Evolutionary conservation across 1,140 invertebrate genomes (phyloP), one percentile per base, ranked within the genome.

Genomic region (Metopolophium dirhodum): DNA sequence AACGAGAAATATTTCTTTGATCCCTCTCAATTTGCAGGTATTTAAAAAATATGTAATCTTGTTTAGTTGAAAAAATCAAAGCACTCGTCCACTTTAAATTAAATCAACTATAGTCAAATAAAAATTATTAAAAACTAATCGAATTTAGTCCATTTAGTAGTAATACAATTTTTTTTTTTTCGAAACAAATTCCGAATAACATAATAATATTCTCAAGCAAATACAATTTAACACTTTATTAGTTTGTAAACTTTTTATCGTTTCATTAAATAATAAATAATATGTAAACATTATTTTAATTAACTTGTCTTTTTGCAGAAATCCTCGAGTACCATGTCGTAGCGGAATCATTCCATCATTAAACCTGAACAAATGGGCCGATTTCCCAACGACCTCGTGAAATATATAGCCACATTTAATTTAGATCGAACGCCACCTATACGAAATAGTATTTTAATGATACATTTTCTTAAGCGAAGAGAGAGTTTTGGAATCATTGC

Each of bases 341-440:
- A 98, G 97, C 95, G 97, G 98, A 91, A 96, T 98, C 54, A 96
- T 99, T 93, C 98, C 98, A 35, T 96, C 97, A 94, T 97, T 98
- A 94, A 98, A 99, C 95, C 96, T 98, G 94, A 97, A 96, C 94
- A 98, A 98, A 95, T 99, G 98, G 98, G 97, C 97, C 20, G 98
- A 98, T 68, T 94, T 88, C 47, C 87, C 87, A 26, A 88, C 18
- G 87, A 37, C 82, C 49, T 88, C 87, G 1, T 86, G 2, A 77
- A 77, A 77, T 18, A n/a, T n/a, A 22, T 35, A 35, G 61, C 11
- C 22, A 20, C 18, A 35, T 77, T 77, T 22, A 77, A 0, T n/a
- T 77, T 7, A 8, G 30, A n/a, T 77, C 18, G n/a, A 77, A 35
- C 22, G 18, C 61, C n/a, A 77, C 30, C 61, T n/a, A 77, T n/a